Evolutionary conservation across 2,797 vertebrate genomes (phyloP), one percentile per base, ranked within the genome.

Genomic region (Paguma larvata): DNA sequence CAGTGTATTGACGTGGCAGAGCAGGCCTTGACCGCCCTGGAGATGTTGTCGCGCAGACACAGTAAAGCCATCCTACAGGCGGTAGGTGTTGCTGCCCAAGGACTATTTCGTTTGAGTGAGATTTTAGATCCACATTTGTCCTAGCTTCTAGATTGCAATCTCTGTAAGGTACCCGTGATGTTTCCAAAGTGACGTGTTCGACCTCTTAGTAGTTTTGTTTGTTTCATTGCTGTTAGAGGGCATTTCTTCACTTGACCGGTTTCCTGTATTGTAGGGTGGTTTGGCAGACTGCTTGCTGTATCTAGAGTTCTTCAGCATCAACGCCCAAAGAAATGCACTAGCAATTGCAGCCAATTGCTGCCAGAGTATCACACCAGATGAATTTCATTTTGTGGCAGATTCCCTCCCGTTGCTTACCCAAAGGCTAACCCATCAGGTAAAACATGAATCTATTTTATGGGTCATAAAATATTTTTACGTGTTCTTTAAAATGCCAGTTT

Each of bases 1-100:
- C 99, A 99, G 98, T 99, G 99, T 98, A 99, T 99, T 98, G 99
- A 99, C 98, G 99, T 99, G 98, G 99, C 99, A 89, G 99, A 99
- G 98, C 99, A 99, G 98, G 99, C 99, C 0, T 98, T 99, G 96
- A 99, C 99, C 86, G 99, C 99, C 94, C 98, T 99, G 98, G 99
- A 99, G 98, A 99, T 99, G 99, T 98, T 99, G 98, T 99, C 99
- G 63, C 99, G 99, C 95, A 99, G 99, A 98, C 99, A 99, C 98
- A 99, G 99, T 98, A 99, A 99, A 99, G 99, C 99, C 98, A 99
- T 99, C 98, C 99, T 99, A 90, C 99, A 99, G 98, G 99, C 99
- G 98, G 99, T 99, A 99, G 99, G 99, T 99, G 94, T 94, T 94
- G 8, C 79, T 91, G 46, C 48, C 0, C 4, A 38, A 80, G 65